Conservation (phyloP, 2,888 invertebrate genomes). For the Apoderus coryli region DNA sequence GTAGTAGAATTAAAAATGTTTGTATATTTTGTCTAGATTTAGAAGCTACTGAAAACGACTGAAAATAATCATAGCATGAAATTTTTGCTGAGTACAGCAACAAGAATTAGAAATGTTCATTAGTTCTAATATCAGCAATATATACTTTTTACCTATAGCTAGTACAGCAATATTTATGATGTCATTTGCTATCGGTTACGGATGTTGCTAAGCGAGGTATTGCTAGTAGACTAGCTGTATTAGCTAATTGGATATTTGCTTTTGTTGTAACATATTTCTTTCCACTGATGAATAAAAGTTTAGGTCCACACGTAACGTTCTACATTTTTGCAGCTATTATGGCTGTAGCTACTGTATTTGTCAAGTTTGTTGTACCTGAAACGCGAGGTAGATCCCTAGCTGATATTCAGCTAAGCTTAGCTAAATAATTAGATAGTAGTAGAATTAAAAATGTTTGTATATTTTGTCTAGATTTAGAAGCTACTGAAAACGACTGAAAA, state of each 20-base stretch:
- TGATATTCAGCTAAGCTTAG: conserved; percentile 26
- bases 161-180: conserved; percentile 27
- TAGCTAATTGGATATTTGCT: conserved; percentile 28
- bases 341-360: conserved; percentile 24
- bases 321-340: conserved; percentile 26
- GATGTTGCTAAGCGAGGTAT: conserved; percentile 29
- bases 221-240: conserved; percentile 27
- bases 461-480: too few relatives aligned
- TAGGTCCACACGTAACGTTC: conserved; percentile 28
- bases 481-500: too few relatives aligned
- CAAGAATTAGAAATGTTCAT: too few relatives aligned
- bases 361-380: conserved; percentile 28
- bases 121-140: conserved; percentile 34
- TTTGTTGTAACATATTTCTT: conserved; percentile 29
- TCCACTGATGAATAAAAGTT: conserved; percentile 24
- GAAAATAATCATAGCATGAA: too few relatives aligned
- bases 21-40: too few relatives aligned
- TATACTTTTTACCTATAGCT: conserved; percentile 34
- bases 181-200: conserved; percentile 27
- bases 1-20: too few relatives aligned
- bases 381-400: conserved; percentile 27
- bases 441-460: too few relatives aligned
- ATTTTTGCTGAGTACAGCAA: too few relatives aligned
- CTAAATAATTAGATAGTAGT: too few relatives aligned
- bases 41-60: too few relatives aligned